Percentiles rank a stretch among this genome's conserved stretches.
Conservation (phyloP, 2,888 invertebrate genomes). For the Sesamia inferens region DNA sequence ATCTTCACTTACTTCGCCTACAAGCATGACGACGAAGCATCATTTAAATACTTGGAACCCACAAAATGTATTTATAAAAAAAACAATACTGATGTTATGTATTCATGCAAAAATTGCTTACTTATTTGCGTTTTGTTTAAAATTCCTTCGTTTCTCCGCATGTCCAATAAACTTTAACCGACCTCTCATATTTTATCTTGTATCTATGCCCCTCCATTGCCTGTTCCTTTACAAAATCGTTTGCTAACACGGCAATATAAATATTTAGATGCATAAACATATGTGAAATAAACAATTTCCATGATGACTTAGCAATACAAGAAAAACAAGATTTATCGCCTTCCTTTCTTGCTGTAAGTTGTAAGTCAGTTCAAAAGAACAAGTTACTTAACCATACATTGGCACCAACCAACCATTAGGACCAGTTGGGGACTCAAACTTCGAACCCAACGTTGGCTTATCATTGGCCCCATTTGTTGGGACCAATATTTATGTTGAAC, state of each 20-base stretch:
- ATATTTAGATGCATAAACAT: constrained; percentile 31
- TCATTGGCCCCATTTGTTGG: neutral
- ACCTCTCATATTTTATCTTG: constrained; percentile 14
- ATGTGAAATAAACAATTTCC: constrained; percentile 43
- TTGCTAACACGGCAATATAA: constrained; percentile 38
- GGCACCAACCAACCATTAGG: neutral
- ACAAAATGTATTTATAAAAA: no score
- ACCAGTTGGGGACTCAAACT: neutral
- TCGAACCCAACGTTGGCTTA: neutral
- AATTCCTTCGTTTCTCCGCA: neutral
- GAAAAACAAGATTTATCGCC: constrained; percentile 56
- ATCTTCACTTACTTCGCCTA: neutral
- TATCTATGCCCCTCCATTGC: neutral
- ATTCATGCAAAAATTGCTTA: neutral
- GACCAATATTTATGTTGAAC: neutral
- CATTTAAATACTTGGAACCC: neutral
- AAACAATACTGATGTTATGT: no score
- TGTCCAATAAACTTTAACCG: neutral
- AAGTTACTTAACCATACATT: constrained; percentile 30
- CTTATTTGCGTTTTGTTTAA: neutral
- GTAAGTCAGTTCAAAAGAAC: constrained; percentile 43
- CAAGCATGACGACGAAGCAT: neutral
- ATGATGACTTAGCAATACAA: constrained; percentile 40
- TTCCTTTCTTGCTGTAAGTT: constrained; percentile 23
- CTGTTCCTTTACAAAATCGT: constrained; percentile 22